Evolutionary conservation across 2,888 invertebrate species (phyloP).

Genomic region (Lithophane leautieri): DNA sequence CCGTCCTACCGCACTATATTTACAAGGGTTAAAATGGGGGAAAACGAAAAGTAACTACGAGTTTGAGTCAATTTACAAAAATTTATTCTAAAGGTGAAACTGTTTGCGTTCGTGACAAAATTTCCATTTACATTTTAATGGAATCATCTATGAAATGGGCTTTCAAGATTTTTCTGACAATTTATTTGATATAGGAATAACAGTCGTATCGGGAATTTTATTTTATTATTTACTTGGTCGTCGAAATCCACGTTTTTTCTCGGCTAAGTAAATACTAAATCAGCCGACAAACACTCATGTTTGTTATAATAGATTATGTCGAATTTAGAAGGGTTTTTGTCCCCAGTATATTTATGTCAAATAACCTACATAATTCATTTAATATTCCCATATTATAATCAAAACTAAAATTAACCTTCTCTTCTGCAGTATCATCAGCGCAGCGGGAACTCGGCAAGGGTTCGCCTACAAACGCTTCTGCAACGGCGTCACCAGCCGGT

Average conservation of each 20-base stretch:
- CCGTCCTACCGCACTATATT: slow-evolving; percentile 60
- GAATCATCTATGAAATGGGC: slow-evolving; percentile 37
- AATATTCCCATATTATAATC: background rate
- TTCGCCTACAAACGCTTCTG: slow-evolving; percentile 80
- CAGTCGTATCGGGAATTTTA: background rate
- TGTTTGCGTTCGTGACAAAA: slow-evolving; percentile 41
- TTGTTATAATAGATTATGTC: background rate
- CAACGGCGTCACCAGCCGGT: slow-evolving; percentile 88
- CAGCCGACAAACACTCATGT: background rate
- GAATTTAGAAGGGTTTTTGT: background rate
- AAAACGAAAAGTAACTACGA: slow-evolving; percentile 56
- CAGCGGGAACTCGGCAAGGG: slow-evolving; percentile 87
- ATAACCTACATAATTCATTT: background rate
- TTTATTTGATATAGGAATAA: slow-evolving; percentile 27
- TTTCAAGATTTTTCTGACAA: slow-evolving; percentile 32
- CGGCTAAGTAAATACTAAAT: background rate
- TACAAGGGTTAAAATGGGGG: slow-evolving; percentile 56
- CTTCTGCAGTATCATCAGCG: slow-evolving; percentile 85
- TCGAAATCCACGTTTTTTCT: background rate
- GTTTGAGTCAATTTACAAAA: slow-evolving; percentile 59
- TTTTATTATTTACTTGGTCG: background rate
- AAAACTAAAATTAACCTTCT: slow-evolving; percentile 45
- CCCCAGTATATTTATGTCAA: background rate
- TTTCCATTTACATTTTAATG: slow-evolving; percentile 44
- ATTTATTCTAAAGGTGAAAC: slow-evolving; percentile 54